Percentiles rank a stretch among this genome's conserved stretches.
These are phyloP conservation scores for Erythrolamprus reginae DNA, from an alignment of 2,113 vertebrate genomes.

Conservation along the genomic window DNA sequence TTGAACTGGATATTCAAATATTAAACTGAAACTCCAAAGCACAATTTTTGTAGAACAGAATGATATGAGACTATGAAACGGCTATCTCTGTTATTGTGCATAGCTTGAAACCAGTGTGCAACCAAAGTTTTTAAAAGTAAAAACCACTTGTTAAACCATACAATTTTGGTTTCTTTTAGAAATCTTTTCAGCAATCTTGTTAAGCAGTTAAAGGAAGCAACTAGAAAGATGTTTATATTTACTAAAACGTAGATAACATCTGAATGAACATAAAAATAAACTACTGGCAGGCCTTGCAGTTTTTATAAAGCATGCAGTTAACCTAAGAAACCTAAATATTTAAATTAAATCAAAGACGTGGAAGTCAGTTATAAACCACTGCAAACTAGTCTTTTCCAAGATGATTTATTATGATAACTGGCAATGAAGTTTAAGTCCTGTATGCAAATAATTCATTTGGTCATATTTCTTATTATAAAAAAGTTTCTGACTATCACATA, in stretches of 20 bases:
- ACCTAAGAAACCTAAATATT: slow-evolving; percentile 26
- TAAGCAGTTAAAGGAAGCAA: slow-evolving; percentile 33
- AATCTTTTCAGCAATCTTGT: slow-evolving; percentile 43
- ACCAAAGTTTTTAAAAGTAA: slow-evolving; percentile 51
- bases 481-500: slow-evolving; percentile 36
- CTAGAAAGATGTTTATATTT: slow-evolving; percentile 38
- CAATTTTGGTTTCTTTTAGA: slow-evolving; percentile 46
- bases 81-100: slow-evolving; percentile 63
- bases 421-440: slow-evolving; percentile 56
- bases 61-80: slow-evolving; percentile 33
- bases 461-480: slow-evolving; percentile 42
- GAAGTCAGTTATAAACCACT: slow-evolving; percentile 44
- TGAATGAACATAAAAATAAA: slow-evolving; percentile 29
- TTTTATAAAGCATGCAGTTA: slow-evolving; percentile 43
- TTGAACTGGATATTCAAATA: slow-evolving; percentile 1
- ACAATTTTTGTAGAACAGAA: slow-evolving; percentile 15
- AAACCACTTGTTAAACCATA: slow-evolving; percentile 38
- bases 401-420: slow-evolving; percentile 45
- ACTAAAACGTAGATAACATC: slow-evolving; percentile 41
- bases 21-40: slow-evolving; percentile 36
- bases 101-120: slow-evolving; percentile 72
- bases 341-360: slow-evolving; percentile 46
- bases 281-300: slow-evolving; percentile 41
- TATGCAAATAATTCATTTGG: slow-evolving; percentile 50
- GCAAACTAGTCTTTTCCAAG: slow-evolving; percentile 22